phyloP scores from a whole-genome alignment of 2,797 vertebrate genomes.

The Crax fasciolata region DNA sequence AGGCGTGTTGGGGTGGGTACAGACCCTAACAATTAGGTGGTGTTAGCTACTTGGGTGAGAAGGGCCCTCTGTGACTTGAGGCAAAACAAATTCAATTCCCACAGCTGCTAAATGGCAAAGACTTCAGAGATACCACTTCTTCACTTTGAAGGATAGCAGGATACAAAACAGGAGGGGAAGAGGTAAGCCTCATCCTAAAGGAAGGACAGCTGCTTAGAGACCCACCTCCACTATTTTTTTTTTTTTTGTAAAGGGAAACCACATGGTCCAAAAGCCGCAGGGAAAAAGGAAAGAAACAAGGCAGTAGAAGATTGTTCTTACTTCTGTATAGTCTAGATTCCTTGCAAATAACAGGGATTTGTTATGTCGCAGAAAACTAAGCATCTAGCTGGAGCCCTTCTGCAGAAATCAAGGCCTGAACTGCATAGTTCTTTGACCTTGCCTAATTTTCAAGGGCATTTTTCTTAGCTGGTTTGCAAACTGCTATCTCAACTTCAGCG shows the following conservation, averaged over 20 bases:
- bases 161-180: constrained; percentile 50
- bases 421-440: neutral
- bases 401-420: neutral
- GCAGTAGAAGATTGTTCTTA: neutral
- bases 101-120: constrained; percentile 54
- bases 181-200: constrained; percentile 46
- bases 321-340: neutral
- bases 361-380: neutral
- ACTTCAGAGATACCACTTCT: constrained; percentile 45
- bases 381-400: neutral
- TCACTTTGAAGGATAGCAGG: constrained; percentile 57
- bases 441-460: constrained; percentile 15
- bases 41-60: constrained; percentile 22
- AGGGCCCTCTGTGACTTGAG: neutral
- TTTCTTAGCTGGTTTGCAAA: constrained; percentile 1
- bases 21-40: constrained; percentile 45
- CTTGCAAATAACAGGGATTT: constrained; percentile 13
- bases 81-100: constrained; percentile 45
- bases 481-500: neutral
- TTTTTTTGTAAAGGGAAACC: neutral
- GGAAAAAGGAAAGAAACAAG: neutral
- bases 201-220: neutral
- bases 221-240: neutral
- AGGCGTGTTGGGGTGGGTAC: neutral
- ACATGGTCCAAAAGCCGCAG: neutral